phyloP scores from a whole-genome alignment of 2,113 vertebrate species.

The Thalassarche chlororhynchos region DNA sequence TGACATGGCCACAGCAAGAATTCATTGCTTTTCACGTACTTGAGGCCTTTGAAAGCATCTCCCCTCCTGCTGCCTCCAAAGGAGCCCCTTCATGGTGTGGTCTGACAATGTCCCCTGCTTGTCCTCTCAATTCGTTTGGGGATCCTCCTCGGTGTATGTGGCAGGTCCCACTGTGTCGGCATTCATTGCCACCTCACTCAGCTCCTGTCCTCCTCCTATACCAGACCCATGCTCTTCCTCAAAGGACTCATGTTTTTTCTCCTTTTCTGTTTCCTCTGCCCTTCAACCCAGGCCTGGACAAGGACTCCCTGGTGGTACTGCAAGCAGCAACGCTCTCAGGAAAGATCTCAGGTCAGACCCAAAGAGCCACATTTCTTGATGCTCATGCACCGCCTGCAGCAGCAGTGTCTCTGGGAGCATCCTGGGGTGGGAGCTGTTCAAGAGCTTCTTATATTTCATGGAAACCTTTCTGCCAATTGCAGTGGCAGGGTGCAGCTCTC shows the following conservation, averaged over 20 bases:
- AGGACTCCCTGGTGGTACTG: background rate
- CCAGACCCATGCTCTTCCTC: background rate
- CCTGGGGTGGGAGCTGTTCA: background rate
- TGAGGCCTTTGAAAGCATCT: background rate
- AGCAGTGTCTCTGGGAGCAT: background rate
- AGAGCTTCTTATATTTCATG: background rate
- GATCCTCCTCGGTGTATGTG: fast-evolving
- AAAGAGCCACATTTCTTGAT: background rate
- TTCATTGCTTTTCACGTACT: background rate
- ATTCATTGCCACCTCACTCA: background rate
- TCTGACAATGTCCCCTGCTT: background rate
- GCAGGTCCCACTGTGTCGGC: background rate
- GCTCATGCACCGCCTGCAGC: background rate
- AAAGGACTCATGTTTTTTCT: background rate
- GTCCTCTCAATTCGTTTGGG: background rate
- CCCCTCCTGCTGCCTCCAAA: background rate
- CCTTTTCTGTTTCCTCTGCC: background rate
- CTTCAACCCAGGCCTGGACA: background rate
- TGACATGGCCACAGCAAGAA: background rate
- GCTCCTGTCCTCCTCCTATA: background rate
- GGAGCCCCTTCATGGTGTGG: background rate
- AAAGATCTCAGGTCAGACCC: background rate
- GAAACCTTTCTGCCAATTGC: background rate
- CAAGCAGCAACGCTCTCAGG: background rate
- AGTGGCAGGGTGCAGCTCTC: background rate